A percentile compares a stretch with the other conserved stretches of the same genome.
Conservation (phyloP, 1,140 invertebrate species). For the Drosophila nasuta region DNA sequence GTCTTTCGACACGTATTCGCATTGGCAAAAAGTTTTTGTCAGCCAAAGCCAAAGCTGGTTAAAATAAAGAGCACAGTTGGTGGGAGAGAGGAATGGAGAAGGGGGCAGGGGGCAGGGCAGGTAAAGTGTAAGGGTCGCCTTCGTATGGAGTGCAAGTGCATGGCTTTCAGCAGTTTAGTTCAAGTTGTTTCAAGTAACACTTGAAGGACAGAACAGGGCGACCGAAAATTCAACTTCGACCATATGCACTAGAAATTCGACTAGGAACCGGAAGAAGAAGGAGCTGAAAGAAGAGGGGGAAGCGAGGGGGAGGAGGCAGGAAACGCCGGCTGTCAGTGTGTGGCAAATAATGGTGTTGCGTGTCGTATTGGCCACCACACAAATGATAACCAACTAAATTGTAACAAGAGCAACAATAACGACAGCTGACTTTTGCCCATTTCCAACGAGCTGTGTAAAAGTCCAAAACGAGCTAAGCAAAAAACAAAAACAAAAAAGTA, state of each 20-base stretch:
- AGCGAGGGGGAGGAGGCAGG: slow-evolving; percentile 23
- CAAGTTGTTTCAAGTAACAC: slow-evolving; percentile 72
- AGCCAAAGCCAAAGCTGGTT: slow-evolving; percentile 59
- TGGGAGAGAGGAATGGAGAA: not conserved
- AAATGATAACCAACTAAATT: slow-evolving; percentile 61
- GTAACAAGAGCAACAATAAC: slow-evolving; percentile 49
- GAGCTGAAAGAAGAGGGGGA: not conserved
- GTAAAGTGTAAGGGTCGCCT: slow-evolving; percentile 26
- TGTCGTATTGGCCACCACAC: slow-evolving; percentile 71
- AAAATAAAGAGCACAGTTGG: slow-evolving; percentile 48
- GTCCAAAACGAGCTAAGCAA: not conserved
- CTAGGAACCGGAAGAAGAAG: slow-evolving; percentile 13
- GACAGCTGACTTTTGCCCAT: slow-evolving; percentile 51
- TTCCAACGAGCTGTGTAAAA: slow-evolving; percentile 14
- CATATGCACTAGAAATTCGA: slow-evolving; percentile 52
- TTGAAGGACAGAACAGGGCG: slow-evolving; percentile 58
- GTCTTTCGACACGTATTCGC: slow-evolving; percentile 68
- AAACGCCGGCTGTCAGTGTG: slow-evolving; percentile 73
- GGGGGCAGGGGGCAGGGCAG: not conserved
- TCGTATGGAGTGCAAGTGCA: slow-evolving; percentile 60
- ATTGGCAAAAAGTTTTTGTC: slow-evolving; percentile 69
- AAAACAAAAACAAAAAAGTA: not conserved
- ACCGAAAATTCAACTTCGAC: slow-evolving; percentile 44
- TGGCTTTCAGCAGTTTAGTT: slow-evolving; percentile 70
- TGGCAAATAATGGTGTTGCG: slow-evolving; percentile 80